Base-by-base conservation (phyloP, 2,113 vertebrate genomes). In the Hystrix brachyura region DNA sequence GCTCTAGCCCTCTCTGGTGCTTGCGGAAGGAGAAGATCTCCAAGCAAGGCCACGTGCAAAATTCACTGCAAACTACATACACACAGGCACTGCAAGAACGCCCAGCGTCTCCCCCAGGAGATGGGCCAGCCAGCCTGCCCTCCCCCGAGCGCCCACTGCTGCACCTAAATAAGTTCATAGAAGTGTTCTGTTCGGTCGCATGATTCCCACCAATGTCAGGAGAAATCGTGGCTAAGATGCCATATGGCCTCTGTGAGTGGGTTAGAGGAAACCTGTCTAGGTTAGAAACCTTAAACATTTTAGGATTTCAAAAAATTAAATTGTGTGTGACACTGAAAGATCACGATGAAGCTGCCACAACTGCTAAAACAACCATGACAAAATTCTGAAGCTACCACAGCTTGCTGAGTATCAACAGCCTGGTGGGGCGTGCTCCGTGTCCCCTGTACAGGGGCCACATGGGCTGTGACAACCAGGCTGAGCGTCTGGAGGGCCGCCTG, bases 361-460 rank as follows among this genome's bases (percentile, higher is more conserved):
- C 21, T 3, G 43, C 21, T 6, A 27, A 9, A 3, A 3, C 64
- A n/a, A 18, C 11, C 10, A 11, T 0, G 19, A 72, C 57, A 5
- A 34, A 65, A 21, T 13, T 1, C 43, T 0, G 15, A n/a, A 32
- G 78, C 27, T 46, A 2, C 59, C 5, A 0, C n/a, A 57, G 17
- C 43, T 43, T 84, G 62, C 25, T 0, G 57, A 32, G 1, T 4
- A 38, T 51, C 46, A 14, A 0, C 14, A 1, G 32, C 23, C 13
- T 6, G 83, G 5, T 0, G 23, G n/a, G 11, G 12, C 2, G 7
- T 6, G 10, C 8, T 17, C n/a, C 15, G 1, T 0, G 4, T 2
- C 9, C 17, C 17, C 2, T 8, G 53, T 3, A 1, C 51, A 43
- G 0, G 21, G 23, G 38, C 11, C 0, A 2, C 12, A 1, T 2